These are phyloP conservation scores for Caiman crocodilus DNA, from an alignment of 2,797 vertebrate genomes.

Conservation along the genomic window DNA sequence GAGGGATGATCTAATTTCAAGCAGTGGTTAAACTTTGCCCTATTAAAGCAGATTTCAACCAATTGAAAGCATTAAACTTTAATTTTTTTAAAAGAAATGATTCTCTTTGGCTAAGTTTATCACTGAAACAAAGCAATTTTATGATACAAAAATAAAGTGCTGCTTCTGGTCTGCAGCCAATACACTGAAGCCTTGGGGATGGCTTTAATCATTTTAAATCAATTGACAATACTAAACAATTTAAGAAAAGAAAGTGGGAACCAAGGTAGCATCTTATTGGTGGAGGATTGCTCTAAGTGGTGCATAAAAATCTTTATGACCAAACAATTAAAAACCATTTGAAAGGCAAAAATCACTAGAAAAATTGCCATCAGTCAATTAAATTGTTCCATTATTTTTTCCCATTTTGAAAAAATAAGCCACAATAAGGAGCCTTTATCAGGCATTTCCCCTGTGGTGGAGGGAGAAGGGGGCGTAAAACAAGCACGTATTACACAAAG, in stretches of 20 bases:
- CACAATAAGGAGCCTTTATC: not conserved
- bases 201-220: constrained; percentile 38
- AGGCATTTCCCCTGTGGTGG: not conserved
- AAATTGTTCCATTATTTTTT: not conserved
- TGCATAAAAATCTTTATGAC: not conserved
- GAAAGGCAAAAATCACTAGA: not conserved
- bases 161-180: constrained; percentile 26
- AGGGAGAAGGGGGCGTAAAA: not conserved
- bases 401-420: not conserved
- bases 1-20: not conserved
- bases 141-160: not conserved
- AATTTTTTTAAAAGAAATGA: not conserved
- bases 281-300: not conserved
- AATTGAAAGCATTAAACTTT: not conserved
- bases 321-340: not conserved
- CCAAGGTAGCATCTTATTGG: not conserved
- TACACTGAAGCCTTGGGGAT: constrained; percentile 16
- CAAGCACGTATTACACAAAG: not conserved
- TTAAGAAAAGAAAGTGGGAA: constrained; percentile 1
- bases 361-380: too few species aligned
- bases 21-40: not conserved
- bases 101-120: constrained; percentile 33
- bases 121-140: constrained; percentile 37
- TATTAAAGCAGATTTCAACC: constrained; percentile 15
- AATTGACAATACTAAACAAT: not conserved